Evolutionary conservation across 2,797 vertebrate genomes (phyloP), one percentile per base, ranked within the genome.

Genomic region (Xiphorhynchus erythropygius): DNA sequence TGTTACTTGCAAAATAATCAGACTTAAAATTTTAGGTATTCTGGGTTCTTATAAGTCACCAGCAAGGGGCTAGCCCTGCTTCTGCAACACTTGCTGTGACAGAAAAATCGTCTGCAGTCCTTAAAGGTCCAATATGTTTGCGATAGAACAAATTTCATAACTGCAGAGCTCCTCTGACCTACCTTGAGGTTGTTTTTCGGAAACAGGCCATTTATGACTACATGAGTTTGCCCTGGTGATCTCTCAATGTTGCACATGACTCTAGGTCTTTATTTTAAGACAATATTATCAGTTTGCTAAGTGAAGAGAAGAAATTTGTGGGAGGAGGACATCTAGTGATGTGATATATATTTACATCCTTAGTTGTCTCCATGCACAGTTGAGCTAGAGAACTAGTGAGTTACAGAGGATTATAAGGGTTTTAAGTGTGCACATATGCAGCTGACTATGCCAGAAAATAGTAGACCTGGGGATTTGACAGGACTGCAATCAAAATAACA

Each of bases 261-360:
- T 74, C 44, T 4, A 41, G 12, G 10, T 44, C 9, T 25, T 24
- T 42, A 32, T 44, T 47, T 16, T 52, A 84, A 69, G 18, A 67
- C 21, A 19, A 2, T 33, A 42, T 74, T 52, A 39, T 18, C 59
- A 22, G 32, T 59, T 89, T 81, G 21, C 70, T 65, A 78, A 50
- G 28, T 12, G 46, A 78, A 33, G 27, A 71, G 53, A 78, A 73
- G 63, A 97, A 96, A 89, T 94, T 89, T 92, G 95, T 92, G 50
- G 37, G 37, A 97, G 87, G 77, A 89, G 78, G 97, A 94, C 97
- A 97, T 93, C 96, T 97, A 97, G 97, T 91, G 97, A 81, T 64
- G 69, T 37, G 50, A 90, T 50, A 10, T 56, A 33, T 94, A 73
- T 94, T 93, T 93, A 85, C 96, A 96, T 30, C 41, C 68, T 52